Evolutionary conservation across 2,113 vertebrate genomes (phyloP).

Genomic region (Formicarius rufipectus): DNA sequence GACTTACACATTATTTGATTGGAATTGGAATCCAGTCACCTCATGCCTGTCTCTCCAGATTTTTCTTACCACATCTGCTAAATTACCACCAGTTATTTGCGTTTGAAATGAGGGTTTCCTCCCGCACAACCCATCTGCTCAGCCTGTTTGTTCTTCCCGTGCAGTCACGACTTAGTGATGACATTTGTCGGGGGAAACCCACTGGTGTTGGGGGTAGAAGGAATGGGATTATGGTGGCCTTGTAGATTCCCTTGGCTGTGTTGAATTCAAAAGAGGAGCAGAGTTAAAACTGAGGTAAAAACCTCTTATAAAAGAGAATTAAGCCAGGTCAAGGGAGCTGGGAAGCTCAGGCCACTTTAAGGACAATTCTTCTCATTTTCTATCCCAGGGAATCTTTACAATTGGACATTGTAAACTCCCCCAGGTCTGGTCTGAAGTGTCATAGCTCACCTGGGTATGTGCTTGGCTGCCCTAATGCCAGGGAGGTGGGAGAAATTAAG

Average conservation of each 20-base stretch:
- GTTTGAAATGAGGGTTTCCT: conserved; percentile 60
- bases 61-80: conserved; percentile 60
- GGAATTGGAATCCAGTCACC: conserved; percentile 30
- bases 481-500: not conserved
- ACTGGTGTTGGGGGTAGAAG: not conserved
- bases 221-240: not conserved
- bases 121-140: conserved; percentile 73
- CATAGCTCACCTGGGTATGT: not conserved
- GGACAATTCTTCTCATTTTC: not conserved
- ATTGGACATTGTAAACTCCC: not conserved
- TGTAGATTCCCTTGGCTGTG: not conserved
- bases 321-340: not conserved
- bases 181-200: not conserved
- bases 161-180: conserved; percentile 71
- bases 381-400: not conserved
- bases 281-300: not conserved
- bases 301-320: not conserved
- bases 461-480: not conserved
- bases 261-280: not conserved
- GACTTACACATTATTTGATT: not conserved
- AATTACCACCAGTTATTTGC: conserved; percentile 62
- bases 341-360: not conserved
- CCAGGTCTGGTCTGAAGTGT: not conserved
- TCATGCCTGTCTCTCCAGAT: not conserved
- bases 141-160: conserved; percentile 56